Base-by-base conservation (phyloP, 1,140 invertebrate species). In the Thereuonema tuberculata region DNA sequence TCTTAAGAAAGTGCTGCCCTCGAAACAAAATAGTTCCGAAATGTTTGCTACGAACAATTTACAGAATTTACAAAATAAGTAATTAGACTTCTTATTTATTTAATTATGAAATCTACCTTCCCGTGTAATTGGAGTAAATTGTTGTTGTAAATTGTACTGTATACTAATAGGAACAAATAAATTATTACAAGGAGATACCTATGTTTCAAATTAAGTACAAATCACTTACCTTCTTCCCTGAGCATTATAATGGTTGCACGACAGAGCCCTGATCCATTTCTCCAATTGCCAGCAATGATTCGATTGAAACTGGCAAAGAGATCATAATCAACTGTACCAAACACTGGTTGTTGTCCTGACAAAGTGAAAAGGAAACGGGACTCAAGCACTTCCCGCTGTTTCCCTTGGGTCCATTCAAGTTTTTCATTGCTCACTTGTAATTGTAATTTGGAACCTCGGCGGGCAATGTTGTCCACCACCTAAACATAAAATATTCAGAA, bases 221-320 rank as follows among this genome's bases (percentile, higher is more conserved):
- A n/a, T n/a, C n/a, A n/a, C n/a, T 26, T 29, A 63, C 63, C 58
- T 60, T 60, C 54, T 24, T 60, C 59, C 20, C 29, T 37, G 26
- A 67, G 66, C 14, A 74, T 58, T 1, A 64, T 64, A 3, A 74
- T 67, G 2, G 62, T 63, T 1, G 66, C 71, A 37, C 64, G 60
- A 63, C 72, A 74, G 12, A 74, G 62, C 28, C 72, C 72, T 48
- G 66, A 68, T 12, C 72, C 72, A 55, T 60, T 67, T 46, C 71
- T 63, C 52, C 64, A 69, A 62, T 63, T 62, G 23, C 68, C 69
- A 3, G 63, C 69, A 17, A 74, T 70, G 12, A 72, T 68, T 37
- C 71, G 62, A 61, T 74, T 74, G 56, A 74, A 69, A 1, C 68
- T 71, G 23, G 67, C 67, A 63, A 69, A 74, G 9, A 74, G 58